Evolutionary conservation across 2,888 invertebrate species (phyloP).

Genomic region (Brachypterus glaber): DNA sequence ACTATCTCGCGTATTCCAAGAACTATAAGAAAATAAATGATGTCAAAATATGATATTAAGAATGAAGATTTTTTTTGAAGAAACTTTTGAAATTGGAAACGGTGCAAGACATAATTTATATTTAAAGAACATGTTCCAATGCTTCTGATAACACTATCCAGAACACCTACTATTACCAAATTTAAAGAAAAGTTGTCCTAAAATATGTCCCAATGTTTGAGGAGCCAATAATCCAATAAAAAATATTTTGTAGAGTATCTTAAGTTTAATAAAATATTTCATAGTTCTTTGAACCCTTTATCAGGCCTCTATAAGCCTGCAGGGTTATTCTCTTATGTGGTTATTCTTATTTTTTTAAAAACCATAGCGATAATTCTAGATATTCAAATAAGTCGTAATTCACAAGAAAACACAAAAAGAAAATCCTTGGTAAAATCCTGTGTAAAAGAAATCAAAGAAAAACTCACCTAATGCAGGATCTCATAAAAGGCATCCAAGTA

Average conservation of each 20-base stretch:
- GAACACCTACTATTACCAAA: constrained; percentile 3
- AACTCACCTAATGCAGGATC: constrained; percentile 62
- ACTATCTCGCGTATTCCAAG: constrained; percentile 77
- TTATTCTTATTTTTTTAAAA: too few relatives aligned
- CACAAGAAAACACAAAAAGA: constrained; percentile 8
- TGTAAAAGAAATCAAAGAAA: constrained; percentile 22
- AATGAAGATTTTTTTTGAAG: neutral
- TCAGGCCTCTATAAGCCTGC: too few relatives aligned
- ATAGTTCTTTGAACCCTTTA: too few relatives aligned
- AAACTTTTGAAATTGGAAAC: neutral
- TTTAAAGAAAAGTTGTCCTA: too few relatives aligned
- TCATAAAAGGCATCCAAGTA: constrained; percentile 77
- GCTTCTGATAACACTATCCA: neutral
- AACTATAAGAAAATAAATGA: constrained; percentile 38
- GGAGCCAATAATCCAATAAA: too few relatives aligned
- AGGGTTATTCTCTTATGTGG: neutral
- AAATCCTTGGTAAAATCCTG: constrained; percentile 11
- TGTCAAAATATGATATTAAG: neutral
- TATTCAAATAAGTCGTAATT: too few relatives aligned
- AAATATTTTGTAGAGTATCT: too few relatives aligned
- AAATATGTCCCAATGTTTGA: too few relatives aligned
- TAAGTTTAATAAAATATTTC: too few relatives aligned
- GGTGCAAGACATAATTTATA: neutral
- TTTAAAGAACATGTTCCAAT: too few relatives aligned
- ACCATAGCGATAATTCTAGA: neutral